phyloP scores from a whole-genome alignment of 2,888 invertebrate species.

The Petrolisthes manimaculis region DNA sequence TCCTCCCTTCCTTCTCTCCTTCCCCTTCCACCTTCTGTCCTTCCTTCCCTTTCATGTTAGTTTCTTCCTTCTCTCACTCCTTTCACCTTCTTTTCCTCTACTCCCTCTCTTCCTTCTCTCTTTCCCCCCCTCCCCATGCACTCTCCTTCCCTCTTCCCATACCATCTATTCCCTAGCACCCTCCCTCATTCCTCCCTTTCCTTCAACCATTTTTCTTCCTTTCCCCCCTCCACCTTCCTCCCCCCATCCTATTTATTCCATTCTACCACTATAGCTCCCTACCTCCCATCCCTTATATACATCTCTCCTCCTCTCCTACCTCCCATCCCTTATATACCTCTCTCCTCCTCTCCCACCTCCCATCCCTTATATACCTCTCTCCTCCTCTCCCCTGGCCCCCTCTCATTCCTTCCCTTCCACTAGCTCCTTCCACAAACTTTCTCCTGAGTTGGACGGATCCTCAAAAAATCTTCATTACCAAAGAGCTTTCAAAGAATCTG shows the following conservation, averaged over 20 bases:
- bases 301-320: background rate
- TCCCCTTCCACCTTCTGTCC: background rate
- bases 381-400: background rate
- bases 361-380: background rate
- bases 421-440: slow-evolving; percentile 7
- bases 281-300: background rate
- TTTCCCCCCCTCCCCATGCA: background rate
- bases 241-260: background rate
- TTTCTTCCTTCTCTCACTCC: background rate
- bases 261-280: background rate
- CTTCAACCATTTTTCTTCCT: background rate
- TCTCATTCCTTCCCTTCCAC: background rate
- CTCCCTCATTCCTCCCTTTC: background rate
- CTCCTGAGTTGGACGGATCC: slow-evolving; percentile 30
- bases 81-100: background rate
- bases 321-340: background rate
- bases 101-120: background rate
- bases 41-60: background rate
- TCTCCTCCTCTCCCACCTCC: background rate
- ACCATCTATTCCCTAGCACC: background rate
- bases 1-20: background rate
- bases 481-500: slow-evolving; percentile 47
- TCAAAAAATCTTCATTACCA: slow-evolving; percentile 49
- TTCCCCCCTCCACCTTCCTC: background rate
- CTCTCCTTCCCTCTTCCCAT: slow-evolving; percentile 3